A percentile compares a stretch with the other conserved stretches of the same genome.
phyloP scores from a whole-genome alignment of 2,797 vertebrate genomes.

The Heliangelus exortis region DNA sequence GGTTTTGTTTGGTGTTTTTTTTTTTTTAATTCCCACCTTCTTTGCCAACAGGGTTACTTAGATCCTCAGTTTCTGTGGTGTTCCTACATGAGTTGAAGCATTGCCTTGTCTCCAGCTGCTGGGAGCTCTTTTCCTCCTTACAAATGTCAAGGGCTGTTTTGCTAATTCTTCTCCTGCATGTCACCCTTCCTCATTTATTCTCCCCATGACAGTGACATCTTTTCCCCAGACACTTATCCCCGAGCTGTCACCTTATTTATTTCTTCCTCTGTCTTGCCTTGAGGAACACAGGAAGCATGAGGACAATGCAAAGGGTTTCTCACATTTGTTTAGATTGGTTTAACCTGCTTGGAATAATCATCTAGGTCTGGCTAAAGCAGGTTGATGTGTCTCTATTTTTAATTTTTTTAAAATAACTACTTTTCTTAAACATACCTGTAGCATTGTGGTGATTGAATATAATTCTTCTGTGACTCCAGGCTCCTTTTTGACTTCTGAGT shows the following conservation, averaged over 20 bases:
- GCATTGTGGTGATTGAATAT: fast-evolving
- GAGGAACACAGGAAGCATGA: background rate
- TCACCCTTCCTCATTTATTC: background rate
- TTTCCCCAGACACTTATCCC: background rate
- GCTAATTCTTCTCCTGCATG: background rate
- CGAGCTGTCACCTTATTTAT: background rate
- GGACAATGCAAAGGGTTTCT: background rate
- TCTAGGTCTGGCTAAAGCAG: background rate
- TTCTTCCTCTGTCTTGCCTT: background rate
- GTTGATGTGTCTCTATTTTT: fast-evolving
- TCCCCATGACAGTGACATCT: background rate
- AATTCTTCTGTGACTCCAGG: background rate
- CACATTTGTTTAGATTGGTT: background rate
- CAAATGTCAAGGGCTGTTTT: background rate
- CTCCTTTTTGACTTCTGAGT: too few relatives aligned
- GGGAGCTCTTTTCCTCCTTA: background rate
- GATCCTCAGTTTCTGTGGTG: background rate
- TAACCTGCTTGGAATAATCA: background rate
- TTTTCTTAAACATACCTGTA: background rate
- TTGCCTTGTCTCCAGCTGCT: background rate
- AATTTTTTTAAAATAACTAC: fast-evolving
- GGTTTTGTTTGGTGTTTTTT: background rate
- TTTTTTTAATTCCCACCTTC: background rate
- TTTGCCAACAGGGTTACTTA: background rate
- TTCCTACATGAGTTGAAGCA: background rate